phyloP scores from a whole-genome alignment of 2,888 invertebrate species.

The Leptinotarsa haldemani region DNA sequence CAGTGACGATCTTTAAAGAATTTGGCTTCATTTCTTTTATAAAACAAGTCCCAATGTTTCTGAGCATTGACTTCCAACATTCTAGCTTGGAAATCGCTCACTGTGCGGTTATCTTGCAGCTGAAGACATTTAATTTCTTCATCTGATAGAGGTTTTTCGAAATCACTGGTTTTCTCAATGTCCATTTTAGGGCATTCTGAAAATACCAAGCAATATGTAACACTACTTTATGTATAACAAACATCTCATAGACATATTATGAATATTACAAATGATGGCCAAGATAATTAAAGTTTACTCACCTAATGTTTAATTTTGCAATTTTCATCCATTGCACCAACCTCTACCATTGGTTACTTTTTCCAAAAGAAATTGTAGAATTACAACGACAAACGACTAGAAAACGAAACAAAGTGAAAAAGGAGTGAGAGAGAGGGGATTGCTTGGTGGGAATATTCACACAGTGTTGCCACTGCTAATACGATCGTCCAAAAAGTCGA shows the following conservation, averaged over 20 bases:
- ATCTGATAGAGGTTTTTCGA: slow-evolving; percentile 68
- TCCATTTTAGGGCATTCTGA: slow-evolving; percentile 20
- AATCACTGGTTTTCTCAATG: slow-evolving; percentile 22
- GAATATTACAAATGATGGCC: neutral
- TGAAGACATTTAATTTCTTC: slow-evolving; percentile 74
- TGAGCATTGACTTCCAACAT: slow-evolving; percentile 85
- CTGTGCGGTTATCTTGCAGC: slow-evolving; percentile 76
- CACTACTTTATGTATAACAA: too few relatives aligned
- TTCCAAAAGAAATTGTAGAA: too few relatives aligned
- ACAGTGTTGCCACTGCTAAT: too few relatives aligned
- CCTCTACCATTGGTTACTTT: too few relatives aligned
- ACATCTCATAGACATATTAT: neutral
- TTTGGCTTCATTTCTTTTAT: slow-evolving; percentile 91
- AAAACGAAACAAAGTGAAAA: too few relatives aligned
- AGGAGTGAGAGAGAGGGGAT: too few relatives aligned
- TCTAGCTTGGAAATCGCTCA: slow-evolving; percentile 79
- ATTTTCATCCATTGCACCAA: too few relatives aligned
- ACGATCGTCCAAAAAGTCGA: too few relatives aligned
- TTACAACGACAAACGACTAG: too few relatives aligned
- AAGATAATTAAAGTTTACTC: neutral
- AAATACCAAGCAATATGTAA: neutral
- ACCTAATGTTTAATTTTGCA: too few relatives aligned
- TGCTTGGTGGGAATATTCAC: too few relatives aligned
- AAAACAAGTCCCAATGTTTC: slow-evolving; percentile 96
- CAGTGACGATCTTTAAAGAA: slow-evolving; percentile 97